A percentile compares a stretch with the other conserved stretches of the same genome.
phyloP scores from a whole-genome alignment of 2,113 vertebrate genomes.

The Girardinichthys multiradiatus region DNA sequence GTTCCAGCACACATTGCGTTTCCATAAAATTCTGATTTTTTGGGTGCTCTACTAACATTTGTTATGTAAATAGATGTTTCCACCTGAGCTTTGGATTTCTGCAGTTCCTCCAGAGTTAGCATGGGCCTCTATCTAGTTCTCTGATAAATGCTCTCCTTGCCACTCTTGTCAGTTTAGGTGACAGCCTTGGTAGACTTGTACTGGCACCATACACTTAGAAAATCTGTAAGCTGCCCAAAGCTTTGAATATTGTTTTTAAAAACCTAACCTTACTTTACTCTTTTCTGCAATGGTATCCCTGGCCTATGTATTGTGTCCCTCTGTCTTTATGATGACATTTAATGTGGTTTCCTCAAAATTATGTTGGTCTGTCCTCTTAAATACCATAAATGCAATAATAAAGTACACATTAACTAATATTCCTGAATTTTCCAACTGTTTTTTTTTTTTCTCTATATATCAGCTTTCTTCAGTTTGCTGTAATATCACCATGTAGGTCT shows the following conservation, averaged over 20 bases:
- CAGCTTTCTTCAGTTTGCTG: conserved; percentile 34
- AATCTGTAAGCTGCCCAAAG: neutral
- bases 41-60: too few species aligned
- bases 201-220: neutral
- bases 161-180: too few species aligned
- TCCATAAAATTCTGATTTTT: too few species aligned
- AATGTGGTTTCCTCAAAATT: neutral
- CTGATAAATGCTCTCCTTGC: too few species aligned
- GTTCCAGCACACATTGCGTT: too few species aligned
- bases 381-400: too few species aligned
- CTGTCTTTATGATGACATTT: neutral
- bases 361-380: neutral
- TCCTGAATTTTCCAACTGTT: neutral
- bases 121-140: too few species aligned
- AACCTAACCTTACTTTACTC: neutral
- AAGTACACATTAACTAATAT: too few species aligned
- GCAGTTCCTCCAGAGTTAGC: too few species aligned
- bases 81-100: too few species aligned
- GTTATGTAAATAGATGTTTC: too few species aligned
- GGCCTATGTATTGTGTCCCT: neutral
- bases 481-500: conserved; percentile 42
- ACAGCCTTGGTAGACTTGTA: too few species aligned
- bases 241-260: neutral
- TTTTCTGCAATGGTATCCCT: neutral
- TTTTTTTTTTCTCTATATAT: neutral